Evolutionary conservation across 1,140 invertebrate species (phyloP).

Genomic region (Euura lappo): DNA sequence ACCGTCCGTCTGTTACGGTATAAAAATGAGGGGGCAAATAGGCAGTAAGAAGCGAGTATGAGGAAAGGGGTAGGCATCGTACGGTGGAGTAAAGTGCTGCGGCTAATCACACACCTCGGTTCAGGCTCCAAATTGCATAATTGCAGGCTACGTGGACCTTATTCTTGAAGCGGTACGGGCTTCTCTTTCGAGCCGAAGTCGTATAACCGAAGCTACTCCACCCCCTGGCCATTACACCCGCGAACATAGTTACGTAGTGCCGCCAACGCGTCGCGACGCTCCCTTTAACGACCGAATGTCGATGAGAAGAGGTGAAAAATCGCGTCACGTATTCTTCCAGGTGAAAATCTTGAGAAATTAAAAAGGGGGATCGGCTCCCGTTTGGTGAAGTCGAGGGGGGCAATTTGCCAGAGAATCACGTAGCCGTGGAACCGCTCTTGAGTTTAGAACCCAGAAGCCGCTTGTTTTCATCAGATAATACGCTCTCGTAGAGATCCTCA

Average conservation of each 20-base stretch:
- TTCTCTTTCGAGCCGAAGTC: background rate
- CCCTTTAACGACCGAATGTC: background rate
- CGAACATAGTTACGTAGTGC: background rate
- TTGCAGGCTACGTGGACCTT: constrained; percentile 9
- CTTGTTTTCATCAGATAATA: background rate
- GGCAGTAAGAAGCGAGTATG: background rate
- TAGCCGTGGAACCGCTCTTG: background rate
- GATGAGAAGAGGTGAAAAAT: too few relatives aligned
- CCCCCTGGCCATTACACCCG: background rate
- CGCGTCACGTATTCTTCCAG: background rate
- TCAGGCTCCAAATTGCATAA: constrained; percentile 9
- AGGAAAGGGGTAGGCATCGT: background rate
- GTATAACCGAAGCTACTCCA: background rate
- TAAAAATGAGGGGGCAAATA: background rate
- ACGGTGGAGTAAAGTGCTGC: constrained; percentile 2
- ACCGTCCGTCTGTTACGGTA: background rate
- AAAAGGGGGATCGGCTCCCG: background rate
- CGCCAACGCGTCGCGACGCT: background rate
- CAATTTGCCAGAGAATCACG: constrained; percentile 11
- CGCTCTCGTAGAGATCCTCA: background rate
- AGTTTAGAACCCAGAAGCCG: constrained; percentile 10
- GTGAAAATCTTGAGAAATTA: background rate
- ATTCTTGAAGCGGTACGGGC: background rate
- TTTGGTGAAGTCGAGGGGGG: background rate
- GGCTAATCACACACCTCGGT: constrained; percentile 6